phyloP scores from a whole-genome alignment of 2,797 vertebrate genomes.

The Melopsittacus undulatus region DNA sequence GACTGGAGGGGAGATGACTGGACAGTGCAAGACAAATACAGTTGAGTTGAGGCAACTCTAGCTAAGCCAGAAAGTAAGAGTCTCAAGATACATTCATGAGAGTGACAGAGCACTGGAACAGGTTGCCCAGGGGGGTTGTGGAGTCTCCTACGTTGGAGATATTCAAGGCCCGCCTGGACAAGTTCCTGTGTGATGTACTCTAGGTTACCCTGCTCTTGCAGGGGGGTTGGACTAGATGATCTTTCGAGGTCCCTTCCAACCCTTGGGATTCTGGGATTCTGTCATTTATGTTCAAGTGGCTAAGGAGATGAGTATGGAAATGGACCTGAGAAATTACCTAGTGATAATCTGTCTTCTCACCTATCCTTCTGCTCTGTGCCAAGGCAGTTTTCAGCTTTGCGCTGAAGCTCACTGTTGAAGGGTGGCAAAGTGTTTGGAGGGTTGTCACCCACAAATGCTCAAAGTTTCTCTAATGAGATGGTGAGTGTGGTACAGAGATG shows the following conservation, averaged over 20 bases:
- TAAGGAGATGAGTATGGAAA: background rate
- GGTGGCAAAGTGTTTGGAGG: background rate
- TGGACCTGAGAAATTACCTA: background rate
- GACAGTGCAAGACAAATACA: background rate
- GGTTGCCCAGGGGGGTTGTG: no score
- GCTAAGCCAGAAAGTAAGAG: background rate
- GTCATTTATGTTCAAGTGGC: background rate
- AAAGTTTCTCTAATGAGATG: background rate
- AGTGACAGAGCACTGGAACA: no score
- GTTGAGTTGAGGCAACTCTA: background rate
- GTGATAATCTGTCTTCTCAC: background rate
- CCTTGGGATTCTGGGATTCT: no score
- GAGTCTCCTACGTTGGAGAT: no score
- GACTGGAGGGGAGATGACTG: background rate
- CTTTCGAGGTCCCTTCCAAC: no score
- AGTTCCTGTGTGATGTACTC: no score
- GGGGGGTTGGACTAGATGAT: no score
- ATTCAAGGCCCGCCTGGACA: no score
- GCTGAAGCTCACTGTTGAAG: background rate
- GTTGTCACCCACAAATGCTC: background rate
- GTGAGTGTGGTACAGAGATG: background rate
- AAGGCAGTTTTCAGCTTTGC: background rate
- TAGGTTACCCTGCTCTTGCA: no score
- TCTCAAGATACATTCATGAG: background rate
- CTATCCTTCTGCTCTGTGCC: background rate